Base-by-base conservation (phyloP, 2,888 invertebrate species). In the Iphiclides podalirius region DNA sequence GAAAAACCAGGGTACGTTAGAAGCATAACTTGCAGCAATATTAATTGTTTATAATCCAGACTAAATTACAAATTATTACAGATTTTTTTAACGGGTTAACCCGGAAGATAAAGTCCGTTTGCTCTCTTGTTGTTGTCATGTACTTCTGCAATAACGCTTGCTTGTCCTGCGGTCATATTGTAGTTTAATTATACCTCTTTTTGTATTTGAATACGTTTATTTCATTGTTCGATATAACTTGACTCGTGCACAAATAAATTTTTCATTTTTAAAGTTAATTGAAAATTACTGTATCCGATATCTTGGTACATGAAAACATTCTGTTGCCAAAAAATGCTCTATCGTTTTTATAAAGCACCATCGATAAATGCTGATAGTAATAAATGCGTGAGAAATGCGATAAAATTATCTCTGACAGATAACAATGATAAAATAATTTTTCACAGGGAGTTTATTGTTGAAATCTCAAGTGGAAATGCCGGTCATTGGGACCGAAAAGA, bases 361-460 rank as follows among this genome's bases (percentile, higher is more conserved):
- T 13, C 7, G 42, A 43, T 38, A 43, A 42, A 14, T 6, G 23
- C 11, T 28, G 42, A 43, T 17, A 48, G 23, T 15, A 37, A 23
- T 31, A 16, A 17, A 38, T 23, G 11, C 31, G 23, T 42, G 48
- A 48, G 48, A 48, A 48, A 42, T 37, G 11, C 17, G 42, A 42
- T 42, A 48, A 37, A 17, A 15, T 6, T 23, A 42, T 48, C 9
- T 11, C 28, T 20, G n/a, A 13, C 20, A 34, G 13, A 42, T 12
- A 46, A 14, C 23, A 33, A 23, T 7, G 12, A 48, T 42, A 37
- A n/a, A 14, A 36, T 33, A 31, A 31, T 38, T 41, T 26, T 11
- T 17, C 28, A 14, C 16, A 36, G n/a, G 34, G 35, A 41, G 4
- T 35, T 28, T 20, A 28, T 13, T 36, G n/a, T 41, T 16, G 20